Base-by-base conservation (phyloP, 53 echinoderm and acorn worm species). In the Arbacia lixula region DNA sequence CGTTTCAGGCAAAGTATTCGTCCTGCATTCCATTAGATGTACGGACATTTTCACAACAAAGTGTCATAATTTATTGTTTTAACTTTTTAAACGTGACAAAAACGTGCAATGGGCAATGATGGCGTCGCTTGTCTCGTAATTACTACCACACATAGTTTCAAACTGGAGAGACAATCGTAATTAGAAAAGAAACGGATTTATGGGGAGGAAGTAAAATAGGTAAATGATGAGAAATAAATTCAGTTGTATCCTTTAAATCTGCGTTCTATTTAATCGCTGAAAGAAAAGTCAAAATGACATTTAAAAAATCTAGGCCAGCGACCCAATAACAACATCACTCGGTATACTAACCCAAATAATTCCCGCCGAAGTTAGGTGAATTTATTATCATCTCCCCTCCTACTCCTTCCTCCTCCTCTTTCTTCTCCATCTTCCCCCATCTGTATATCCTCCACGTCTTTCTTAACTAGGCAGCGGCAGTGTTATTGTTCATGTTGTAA, bases 401-500 rank as follows among this genome's bases (percentile, higher is more conserved):
- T 58, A 38, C 77, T 56, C 58, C 17, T 42, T 53, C 16, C 34
- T 34, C 10, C 22, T 53, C n/a, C n/a, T n/a, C n/a, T n/a, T n/a
- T n/a, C n/a, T n/a, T n/a, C n/a, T n/a, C n/a, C n/a, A n/a, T n/a
- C n/a, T n/a, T n/a, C n/a, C n/a, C n/a, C n/a, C n/a, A n/a, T n/a
- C n/a, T n/a, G n/a, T n/a, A n/a, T n/a, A n/a, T n/a, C n/a, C n/a
- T n/a, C n/a, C n/a, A n/a, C n/a, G n/a, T n/a, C n/a, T n/a, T n/a
- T n/a, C n/a, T 19, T 53, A 31, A 50, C 74, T 50, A 43, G 35
- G 51, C 74, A 53, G 46, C 74, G 74, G 34, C 77, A 29, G 31
- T 81, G 82, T 81, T 81, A 81, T 81, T 43, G 50, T 33, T 81
- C 63, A 81, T 81, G 82, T 81, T 81, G 82, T 81, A 62, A 81